These are phyloP conservation scores for Temnothorax nylanderi DNA, from an alignment of 1,140 invertebrate species.

Conservation along the genomic window DNA sequence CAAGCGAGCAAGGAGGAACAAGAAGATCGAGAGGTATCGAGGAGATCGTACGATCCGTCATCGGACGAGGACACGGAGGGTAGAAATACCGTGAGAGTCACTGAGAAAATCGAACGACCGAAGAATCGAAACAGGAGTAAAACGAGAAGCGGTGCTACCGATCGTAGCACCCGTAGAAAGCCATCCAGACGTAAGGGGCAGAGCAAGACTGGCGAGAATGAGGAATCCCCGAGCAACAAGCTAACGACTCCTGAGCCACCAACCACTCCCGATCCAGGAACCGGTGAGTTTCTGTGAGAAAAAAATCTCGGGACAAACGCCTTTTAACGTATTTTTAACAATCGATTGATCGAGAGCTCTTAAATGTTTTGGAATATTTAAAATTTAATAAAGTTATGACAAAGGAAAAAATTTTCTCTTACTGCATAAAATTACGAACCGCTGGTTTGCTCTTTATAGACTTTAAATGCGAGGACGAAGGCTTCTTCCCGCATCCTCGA, in stretches of 20 bases:
- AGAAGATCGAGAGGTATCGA: slow-evolving; percentile 62
- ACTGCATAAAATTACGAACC: neutral
- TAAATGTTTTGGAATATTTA: neutral
- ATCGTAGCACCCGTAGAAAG: slow-evolving; percentile 65
- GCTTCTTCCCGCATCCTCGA: slow-evolving; percentile 96
- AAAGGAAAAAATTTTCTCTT: neutral
- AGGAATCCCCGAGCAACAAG: slow-evolving; percentile 76
- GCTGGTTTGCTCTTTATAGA: slow-evolving; percentile 83
- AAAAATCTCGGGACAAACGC: neutral
- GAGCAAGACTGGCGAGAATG: slow-evolving; percentile 6
- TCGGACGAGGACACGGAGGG: slow-evolving; percentile 69
- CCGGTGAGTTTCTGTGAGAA: slow-evolving; percentile 86
- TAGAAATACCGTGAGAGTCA: slow-evolving; percentile 71
- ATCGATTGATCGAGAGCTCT: neutral
- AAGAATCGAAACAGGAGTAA: slow-evolving; percentile 58
- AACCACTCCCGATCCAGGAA: slow-evolving; percentile 95
- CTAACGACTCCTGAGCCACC: slow-evolving; percentile 93
- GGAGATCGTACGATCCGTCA: slow-evolving; percentile 58
- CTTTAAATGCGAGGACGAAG: slow-evolving; percentile 97
- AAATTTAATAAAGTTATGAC: neutral
- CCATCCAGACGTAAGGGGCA: slow-evolving; percentile 55
- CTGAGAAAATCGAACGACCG: slow-evolving; percentile 24
- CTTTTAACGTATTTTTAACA: neutral
- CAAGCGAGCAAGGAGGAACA: slow-evolving; percentile 66
- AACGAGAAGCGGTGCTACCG: slow-evolving; percentile 12